A percentile compares a stretch with the other conserved stretches of the same genome.
phyloP scores from a whole-genome alignment of 1,140 invertebrate species.

The Procambarus clarkii region DNA sequence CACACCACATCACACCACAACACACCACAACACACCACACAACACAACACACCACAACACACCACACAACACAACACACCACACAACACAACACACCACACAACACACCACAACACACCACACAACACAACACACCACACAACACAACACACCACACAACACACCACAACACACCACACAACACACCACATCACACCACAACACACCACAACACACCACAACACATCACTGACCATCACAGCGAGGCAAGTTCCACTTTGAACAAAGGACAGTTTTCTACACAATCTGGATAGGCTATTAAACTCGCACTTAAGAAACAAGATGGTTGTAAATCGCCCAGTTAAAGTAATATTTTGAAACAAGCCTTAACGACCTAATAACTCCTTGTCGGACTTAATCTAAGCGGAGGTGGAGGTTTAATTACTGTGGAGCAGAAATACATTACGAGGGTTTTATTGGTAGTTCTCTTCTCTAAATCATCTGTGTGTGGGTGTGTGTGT shows the following conservation, averaged over 20 bases:
- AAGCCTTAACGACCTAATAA: background rate
- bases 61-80: background rate
- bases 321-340: background rate
- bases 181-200: too few relatives aligned
- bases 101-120: background rate
- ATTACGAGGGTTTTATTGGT: background rate
- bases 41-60: too few relatives aligned
- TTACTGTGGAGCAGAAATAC: background rate
- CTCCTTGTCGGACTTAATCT: background rate
- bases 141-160: too few relatives aligned
- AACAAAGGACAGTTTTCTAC: background rate
- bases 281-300: background rate
- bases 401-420: background rate
- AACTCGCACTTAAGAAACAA: background rate
- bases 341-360: background rate
- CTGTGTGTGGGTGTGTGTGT: background rate
- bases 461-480: background rate
- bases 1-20: too few relatives aligned
- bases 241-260: background rate
- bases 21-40: too few relatives aligned
- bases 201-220: too few relatives aligned
- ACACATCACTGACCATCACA: too few relatives aligned
- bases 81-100: background rate
- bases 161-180: too few relatives aligned
- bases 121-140: background rate